Conservation (phyloP, 2,888 invertebrate genomes). For the Diadromus collaris region DNA sequence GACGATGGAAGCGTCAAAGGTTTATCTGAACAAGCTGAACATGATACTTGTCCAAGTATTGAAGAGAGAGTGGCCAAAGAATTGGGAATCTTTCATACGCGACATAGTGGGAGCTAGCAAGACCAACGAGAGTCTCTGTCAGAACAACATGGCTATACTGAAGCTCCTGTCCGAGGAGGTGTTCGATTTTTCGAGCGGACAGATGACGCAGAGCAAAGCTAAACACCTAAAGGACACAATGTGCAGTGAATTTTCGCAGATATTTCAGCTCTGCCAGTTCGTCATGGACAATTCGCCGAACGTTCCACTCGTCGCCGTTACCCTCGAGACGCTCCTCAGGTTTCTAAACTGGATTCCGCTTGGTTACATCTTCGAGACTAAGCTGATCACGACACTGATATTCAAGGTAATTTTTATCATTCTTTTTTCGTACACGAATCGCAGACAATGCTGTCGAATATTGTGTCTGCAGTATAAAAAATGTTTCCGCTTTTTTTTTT, state of each 20-base stretch:
- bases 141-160: constrained; percentile 99
- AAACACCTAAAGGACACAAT: constrained; percentile 99
- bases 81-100: constrained; percentile 99
- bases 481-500: constrained; percentile 61
- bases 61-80: constrained; percentile 99
- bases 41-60: constrained; percentile 99
- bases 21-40: constrained; percentile 98
- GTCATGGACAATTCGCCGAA: constrained; percentile 99
- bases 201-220: constrained; percentile 99
- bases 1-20: constrained; percentile 95
- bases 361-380: constrained; percentile 99
- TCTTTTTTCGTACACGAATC: not conserved
- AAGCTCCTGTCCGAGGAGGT: constrained; percentile 99
- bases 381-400: constrained; percentile 95
- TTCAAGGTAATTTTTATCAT: constrained; percentile 84
- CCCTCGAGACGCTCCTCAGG: constrained; percentile 96
- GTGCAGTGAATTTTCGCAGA: constrained; percentile 99
- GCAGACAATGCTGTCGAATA: not conserved
- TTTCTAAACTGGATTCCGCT: constrained; percentile 99
- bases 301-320: constrained; percentile 97
- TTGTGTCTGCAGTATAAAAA: no score
- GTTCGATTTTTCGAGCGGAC: constrained; percentile 99
- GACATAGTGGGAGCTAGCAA: constrained; percentile 99
- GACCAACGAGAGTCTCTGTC: constrained; percentile 99
- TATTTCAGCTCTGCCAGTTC: constrained; percentile 98